These are phyloP conservation scores for Rhopalosiphum maidis DNA, from an alignment of 1,140 invertebrate genomes.

Conservation along the genomic window DNA sequence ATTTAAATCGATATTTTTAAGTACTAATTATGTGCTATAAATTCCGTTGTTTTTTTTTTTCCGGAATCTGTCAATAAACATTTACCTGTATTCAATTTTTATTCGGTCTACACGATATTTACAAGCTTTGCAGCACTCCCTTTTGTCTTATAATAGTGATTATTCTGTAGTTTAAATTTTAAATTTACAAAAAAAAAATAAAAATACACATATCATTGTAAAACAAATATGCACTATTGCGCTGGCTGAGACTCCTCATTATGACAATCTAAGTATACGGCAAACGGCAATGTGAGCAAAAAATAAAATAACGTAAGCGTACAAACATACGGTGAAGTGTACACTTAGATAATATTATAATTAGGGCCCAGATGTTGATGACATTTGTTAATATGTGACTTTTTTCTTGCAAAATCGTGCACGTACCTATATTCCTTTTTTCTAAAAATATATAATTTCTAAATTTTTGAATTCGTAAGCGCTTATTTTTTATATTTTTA, in stretches of 20 bases:
- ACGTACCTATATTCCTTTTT: background rate
- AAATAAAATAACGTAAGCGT: background rate
- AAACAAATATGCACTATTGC: background rate
- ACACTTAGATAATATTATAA: constrained; percentile 10
- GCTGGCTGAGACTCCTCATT: background rate
- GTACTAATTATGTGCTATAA: background rate
- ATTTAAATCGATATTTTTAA: background rate
- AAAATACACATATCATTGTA: background rate
- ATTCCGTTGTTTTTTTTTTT: background rate
- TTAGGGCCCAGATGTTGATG: background rate
- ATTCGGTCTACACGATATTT: background rate
- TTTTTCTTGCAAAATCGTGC: background rate
- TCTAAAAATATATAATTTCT: background rate
- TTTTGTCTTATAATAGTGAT: background rate
- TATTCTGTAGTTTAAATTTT: background rate
- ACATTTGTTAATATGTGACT: background rate
- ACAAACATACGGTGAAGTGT: background rate
- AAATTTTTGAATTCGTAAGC: background rate
- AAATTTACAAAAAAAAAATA: background rate
- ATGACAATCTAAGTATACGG: background rate
- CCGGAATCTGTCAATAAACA: background rate
- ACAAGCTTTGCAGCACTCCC: background rate
- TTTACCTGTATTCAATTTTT: background rate
- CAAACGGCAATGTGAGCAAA: background rate
- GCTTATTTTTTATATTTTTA: background rate